These are phyloP conservation scores for Xenus cinereus DNA, from an alignment of 2,113 vertebrate species.

Conservation along the genomic window DNA sequence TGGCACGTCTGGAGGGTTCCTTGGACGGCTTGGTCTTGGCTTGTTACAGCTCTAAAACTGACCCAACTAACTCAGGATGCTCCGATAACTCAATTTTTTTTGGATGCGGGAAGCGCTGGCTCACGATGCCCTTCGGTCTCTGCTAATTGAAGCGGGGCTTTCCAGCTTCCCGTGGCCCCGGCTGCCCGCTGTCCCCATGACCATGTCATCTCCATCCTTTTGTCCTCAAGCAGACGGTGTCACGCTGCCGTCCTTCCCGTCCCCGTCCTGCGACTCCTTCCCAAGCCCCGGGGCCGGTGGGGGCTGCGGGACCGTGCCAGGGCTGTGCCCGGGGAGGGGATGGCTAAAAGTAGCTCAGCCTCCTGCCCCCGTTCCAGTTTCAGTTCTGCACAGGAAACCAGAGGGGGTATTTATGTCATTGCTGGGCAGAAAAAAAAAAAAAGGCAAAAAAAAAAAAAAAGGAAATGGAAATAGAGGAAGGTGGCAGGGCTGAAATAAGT, in stretches of 20 bases:
- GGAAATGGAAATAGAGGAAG: neutral
- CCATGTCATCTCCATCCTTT: neutral
- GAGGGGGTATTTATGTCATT: slow-evolving; percentile 37
- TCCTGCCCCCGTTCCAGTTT: neutral
- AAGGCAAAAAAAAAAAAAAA: neutral
- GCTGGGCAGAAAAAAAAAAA: neutral
- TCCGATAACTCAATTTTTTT: neutral
- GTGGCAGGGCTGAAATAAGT: neutral
- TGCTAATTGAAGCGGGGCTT: neutral
- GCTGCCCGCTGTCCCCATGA: neutral
- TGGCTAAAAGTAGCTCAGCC: neutral
- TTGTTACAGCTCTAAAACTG: neutral
- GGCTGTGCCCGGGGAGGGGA: neutral
- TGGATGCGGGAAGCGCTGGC: neutral
- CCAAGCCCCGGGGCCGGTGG: neutral
- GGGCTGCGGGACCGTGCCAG: neutral
- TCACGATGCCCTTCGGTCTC: neutral
- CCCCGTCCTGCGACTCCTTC: neutral
- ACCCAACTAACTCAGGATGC: neutral
- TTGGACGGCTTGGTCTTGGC: neutral
- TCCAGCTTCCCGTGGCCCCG: neutral
- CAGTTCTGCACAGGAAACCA: slow-evolving; percentile 31
- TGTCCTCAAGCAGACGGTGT: accelerated
- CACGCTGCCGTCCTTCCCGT: neutral
- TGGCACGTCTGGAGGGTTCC: neutral